Evolutionary conservation across 2,888 invertebrate genomes (phyloP).

Genomic region (Hemicrepidius hirtus): DNA sequence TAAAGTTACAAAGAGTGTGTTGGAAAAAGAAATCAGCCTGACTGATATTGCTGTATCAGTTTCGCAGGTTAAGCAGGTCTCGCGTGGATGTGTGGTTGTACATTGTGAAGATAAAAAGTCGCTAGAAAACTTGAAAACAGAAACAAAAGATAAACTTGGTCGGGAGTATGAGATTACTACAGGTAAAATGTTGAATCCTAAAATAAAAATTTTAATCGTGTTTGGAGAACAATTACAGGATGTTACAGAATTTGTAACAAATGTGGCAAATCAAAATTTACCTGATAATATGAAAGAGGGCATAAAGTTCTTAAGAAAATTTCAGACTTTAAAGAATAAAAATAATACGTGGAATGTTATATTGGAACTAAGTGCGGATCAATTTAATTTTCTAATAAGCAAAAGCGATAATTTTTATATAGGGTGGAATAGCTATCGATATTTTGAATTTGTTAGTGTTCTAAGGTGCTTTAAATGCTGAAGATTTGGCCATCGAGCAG

Average conservation of each 20-base stretch:
- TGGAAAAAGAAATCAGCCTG: too few relatives aligned
- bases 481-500: neutral
- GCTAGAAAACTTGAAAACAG: too few relatives aligned
- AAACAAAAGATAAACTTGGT: neutral
- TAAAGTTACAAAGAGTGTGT: neutral
- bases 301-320: constrained; percentile 5
- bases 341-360: neutral
- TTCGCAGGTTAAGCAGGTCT: constrained; percentile 1
- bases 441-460: neutral
- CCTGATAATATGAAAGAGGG: constrained; percentile 2
- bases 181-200: neutral
- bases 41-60: too few relatives aligned
- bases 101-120: too few relatives aligned
- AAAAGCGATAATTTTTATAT: neutral
- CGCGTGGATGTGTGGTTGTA: neutral
- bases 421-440: neutral
- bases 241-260: constrained; percentile 7
- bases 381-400: constrained; percentile 10
- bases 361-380: constrained; percentile 1
- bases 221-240: too few relatives aligned
- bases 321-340: neutral
- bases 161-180: constrained; percentile 9
- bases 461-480: neutral
- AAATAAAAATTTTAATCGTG: constrained; percentile 3
- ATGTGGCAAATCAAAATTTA: constrained; percentile 1